These are phyloP conservation scores for Myotis davidii DNA, from an alignment of 2,113 vertebrate species.

Conservation along the genomic window DNA sequence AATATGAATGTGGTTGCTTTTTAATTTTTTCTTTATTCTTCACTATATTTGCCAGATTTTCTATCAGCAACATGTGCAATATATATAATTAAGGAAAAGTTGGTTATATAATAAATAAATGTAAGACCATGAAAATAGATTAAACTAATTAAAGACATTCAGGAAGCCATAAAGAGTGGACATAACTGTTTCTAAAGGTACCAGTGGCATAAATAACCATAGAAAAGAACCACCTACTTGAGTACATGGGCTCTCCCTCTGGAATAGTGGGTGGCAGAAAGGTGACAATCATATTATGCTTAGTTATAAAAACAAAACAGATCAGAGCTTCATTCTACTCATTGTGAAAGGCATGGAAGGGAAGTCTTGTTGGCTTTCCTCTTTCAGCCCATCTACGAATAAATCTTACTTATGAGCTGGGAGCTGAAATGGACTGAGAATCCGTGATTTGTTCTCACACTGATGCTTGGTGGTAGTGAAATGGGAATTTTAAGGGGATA, in stretches of 20 bases:
- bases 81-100: background rate
- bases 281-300: background rate
- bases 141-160: background rate
- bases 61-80: background rate
- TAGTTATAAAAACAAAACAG: background rate
- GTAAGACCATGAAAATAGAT: constrained; percentile 14
- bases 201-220: background rate
- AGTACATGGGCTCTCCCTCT: background rate
- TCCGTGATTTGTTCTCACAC: background rate
- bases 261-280: background rate
- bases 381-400: background rate
- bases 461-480: background rate
- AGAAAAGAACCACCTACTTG: background rate
- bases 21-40: background rate
- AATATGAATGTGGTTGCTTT: background rate
- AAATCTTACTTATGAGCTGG: constrained; percentile 28
- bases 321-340: constrained; percentile 11
- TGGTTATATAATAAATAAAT: background rate
- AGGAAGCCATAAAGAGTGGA: background rate
- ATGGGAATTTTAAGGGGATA: too few species aligned
- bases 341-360: constrained; percentile 16
- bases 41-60: background rate
- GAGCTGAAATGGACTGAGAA: background rate
- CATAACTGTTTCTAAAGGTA: background rate
- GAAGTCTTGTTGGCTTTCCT: background rate